These are phyloP conservation scores for Sinella curviseta DNA, from an alignment of 1,140 invertebrate species.

Conservation along the genomic window DNA sequence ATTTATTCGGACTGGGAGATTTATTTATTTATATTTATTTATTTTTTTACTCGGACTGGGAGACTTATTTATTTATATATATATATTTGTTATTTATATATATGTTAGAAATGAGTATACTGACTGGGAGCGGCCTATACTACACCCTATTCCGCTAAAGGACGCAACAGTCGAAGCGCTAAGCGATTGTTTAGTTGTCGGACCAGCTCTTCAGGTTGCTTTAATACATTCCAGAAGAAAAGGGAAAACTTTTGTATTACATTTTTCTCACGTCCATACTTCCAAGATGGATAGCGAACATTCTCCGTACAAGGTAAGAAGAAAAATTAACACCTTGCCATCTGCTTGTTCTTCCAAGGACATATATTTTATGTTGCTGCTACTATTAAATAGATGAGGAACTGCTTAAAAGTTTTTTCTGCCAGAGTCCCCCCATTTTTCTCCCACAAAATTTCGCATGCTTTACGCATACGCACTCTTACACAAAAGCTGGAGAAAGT, in stretches of 20 bases:
- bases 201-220: conserved; percentile 43
- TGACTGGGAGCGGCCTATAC: conserved; percentile 60
- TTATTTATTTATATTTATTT: no score
- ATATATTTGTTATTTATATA: no score
- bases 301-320: conserved; percentile 41
- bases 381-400: background rate
- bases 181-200: conserved; percentile 62
- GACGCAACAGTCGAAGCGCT: conserved; percentile 85
- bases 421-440: background rate
- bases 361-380: no score
- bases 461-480: background rate
- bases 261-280: conserved; percentile 48
- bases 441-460: background rate
- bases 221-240: conserved; percentile 39
- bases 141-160: conserved; percentile 78
- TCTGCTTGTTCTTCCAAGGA: background rate
- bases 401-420: background rate
- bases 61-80: no score
- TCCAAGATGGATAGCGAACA: conserved; percentile 31
- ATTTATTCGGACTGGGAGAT: no score
- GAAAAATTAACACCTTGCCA: background rate
- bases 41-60: no score
- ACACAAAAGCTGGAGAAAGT: background rate
- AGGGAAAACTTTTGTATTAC: conserved; percentile 43
- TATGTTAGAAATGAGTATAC: conserved; percentile 67